phyloP scores from a whole-genome alignment of 2,888 invertebrate species.

The Augochlorella aurata region DNA sequence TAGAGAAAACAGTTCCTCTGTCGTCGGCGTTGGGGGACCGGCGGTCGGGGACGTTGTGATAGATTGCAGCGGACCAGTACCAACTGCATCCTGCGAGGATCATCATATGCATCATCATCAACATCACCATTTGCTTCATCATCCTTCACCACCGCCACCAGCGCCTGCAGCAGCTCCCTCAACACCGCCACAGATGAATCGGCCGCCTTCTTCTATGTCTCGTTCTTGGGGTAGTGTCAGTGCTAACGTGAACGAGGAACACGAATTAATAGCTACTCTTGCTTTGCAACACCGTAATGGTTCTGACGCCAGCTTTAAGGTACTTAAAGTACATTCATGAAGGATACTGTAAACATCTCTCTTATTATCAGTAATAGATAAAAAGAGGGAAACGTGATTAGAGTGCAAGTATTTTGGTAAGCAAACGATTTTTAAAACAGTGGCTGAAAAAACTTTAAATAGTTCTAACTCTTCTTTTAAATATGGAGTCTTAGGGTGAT shows the following conservation, averaged over 20 bases:
- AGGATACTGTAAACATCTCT: too few relatives aligned
- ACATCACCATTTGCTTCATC: slow-evolving; percentile 68
- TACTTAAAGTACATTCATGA: slow-evolving; percentile 71
- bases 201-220: slow-evolving; percentile 83
- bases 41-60: slow-evolving; percentile 78
- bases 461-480: too few relatives aligned
- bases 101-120: slow-evolving; percentile 76
- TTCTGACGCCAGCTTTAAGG: slow-evolving; percentile 93
- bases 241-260: slow-evolving; percentile 80
- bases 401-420: too few relatives aligned
- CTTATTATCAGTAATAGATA: too few relatives aligned
- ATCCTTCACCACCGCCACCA: slow-evolving; percentile 83
- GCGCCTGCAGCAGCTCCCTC: slow-evolving; percentile 87
- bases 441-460: too few relatives aligned
- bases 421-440: too few relatives aligned
- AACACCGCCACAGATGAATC: slow-evolving; percentile 84
- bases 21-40: slow-evolving; percentile 66
- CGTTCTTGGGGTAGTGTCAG: slow-evolving; percentile 84
- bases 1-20: slow-evolving; percentile 69
- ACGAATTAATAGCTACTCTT: slow-evolving; percentile 81
- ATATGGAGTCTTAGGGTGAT: too few relatives aligned
- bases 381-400: too few relatives aligned
- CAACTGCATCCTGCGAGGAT: slow-evolving; percentile 81
- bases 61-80: slow-evolving; percentile 81
- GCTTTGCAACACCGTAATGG: slow-evolving; percentile 87